phyloP scores from a whole-genome alignment of 2,113 vertebrate genomes.

The Chionis minor region DNA sequence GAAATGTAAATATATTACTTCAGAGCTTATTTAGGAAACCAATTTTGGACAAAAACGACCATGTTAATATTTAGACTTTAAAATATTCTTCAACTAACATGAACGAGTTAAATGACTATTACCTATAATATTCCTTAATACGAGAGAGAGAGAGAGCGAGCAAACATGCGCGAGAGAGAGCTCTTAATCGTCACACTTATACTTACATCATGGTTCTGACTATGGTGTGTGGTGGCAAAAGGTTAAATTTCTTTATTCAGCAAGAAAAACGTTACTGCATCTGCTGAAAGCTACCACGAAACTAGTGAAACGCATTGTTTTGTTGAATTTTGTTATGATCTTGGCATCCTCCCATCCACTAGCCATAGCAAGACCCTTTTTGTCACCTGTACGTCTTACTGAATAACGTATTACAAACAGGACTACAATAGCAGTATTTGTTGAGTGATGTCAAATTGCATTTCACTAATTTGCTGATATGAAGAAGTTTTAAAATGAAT shows the following conservation, averaged over 20 bases:
- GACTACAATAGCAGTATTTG: conserved; percentile 40
- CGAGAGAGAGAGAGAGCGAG: background rate
- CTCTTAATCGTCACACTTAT: conserved; percentile 54
- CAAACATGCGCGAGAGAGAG: conserved; percentile 22
- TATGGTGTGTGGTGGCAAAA: conserved; percentile 72
- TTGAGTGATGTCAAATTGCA: conserved; percentile 20
- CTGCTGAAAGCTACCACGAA: conserved; percentile 68
- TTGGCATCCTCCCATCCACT: conserved; percentile 70
- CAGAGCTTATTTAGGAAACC: conserved; percentile 42
- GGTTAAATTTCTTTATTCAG: conserved; percentile 58
- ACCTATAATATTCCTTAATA: conserved; percentile 35
- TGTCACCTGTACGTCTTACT: conserved; percentile 65
- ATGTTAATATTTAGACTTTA: conserved; percentile 53
- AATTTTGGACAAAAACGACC: conserved; percentile 63
- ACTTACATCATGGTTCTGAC: conserved; percentile 66
- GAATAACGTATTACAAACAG: conserved; percentile 42
- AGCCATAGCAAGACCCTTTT: conserved; percentile 68
- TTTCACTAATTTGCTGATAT: conserved; percentile 37
- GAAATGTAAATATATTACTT: conserved; percentile 51
- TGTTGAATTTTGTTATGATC: conserved; percentile 64
- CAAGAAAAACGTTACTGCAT: conserved; percentile 23
- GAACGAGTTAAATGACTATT: conserved; percentile 61
- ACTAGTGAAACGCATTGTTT: conserved; percentile 60
- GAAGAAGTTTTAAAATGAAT: conserved; percentile 30
- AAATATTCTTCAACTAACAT: conserved; percentile 53